phyloP scores from a whole-genome alignment of 2,113 vertebrate genomes.

The Choloepus hoffmanni region DNA sequence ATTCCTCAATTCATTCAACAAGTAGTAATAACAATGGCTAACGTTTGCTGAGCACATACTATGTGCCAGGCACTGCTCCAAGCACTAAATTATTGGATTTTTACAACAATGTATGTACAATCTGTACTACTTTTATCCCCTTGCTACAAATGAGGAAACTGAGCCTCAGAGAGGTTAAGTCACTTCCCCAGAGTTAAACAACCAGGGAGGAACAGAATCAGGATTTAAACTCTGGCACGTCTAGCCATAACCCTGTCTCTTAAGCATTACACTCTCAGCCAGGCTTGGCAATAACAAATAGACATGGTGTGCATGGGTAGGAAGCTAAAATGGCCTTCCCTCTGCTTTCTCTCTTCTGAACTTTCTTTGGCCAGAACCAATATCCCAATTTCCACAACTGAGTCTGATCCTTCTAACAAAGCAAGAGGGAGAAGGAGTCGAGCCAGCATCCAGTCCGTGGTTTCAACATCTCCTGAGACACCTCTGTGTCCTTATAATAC shows the following conservation, averaged over 20 bases:
- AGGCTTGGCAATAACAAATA: constrained; percentile 69
- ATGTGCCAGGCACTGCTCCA: background rate
- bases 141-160: background rate
- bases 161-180: background rate
- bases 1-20: background rate
- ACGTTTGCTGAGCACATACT: background rate
- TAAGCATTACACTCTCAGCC: background rate
- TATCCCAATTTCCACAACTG: background rate
- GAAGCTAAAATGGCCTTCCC: too few relatives aligned
- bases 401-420: background rate
- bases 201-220: background rate
- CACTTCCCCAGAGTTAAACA: background rate
- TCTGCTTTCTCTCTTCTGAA: background rate
- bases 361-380: background rate
- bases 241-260: background rate
- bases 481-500: background rate
- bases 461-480: background rate
- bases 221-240: background rate
- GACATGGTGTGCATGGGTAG: background rate
- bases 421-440: background rate
- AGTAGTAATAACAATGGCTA: background rate
- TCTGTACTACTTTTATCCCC: background rate
- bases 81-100: accelerated
- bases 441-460: background rate
- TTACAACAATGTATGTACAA: too few relatives aligned